Base-by-base conservation (phyloP, 1,140 invertebrate species). In the Scaptodrosophila lebanonensis region DNA sequence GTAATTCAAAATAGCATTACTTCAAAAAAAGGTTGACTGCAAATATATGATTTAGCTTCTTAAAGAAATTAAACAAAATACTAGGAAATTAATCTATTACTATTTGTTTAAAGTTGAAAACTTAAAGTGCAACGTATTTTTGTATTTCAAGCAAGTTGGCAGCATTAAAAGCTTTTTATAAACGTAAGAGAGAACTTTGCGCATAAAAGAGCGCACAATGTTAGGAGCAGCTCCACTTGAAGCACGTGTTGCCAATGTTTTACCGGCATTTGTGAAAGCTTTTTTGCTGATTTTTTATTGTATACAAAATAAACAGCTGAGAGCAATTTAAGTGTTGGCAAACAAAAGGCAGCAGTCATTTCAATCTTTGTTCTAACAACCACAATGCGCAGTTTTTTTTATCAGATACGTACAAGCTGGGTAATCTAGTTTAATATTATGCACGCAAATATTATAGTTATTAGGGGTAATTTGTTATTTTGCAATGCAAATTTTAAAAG, bases 231-330 rank as follows among this genome's bases (percentile, higher is more conserved):
- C 43, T 63, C 43, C 25, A 18, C 0, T 42, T 57, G 25, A 33
- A 60, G 17, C 18, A 13, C 9, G 18, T 15, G 15, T 12, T 3
- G 15, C 3, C 15, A 42, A 44, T 43, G 33, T 45, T 20, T 11
- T 20, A 11, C 8, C 53, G 53, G 52, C 39, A 32, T 48, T 51
- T 53, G 22, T 11, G 0, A 56, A 50, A 50, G 38, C 57, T 38
- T 32, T 30, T 32, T 6, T 15, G 32, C 60, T 52, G 36, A 40
- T 16, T 51, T 58, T 60, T 47, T 9, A 4, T 30, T 56, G 33
- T 69, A 68, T 75, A 68, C 70, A 75, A 75, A 73, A 29, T 0
- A 2, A 51, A 35, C 70, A 75, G 70, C 65, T 75, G 70, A 52
- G 62, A 42, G n/a, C 27, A 25, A 50, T 35, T 50, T 17, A 4